A percentile compares a stretch with the other conserved stretches of the same genome.
These are phyloP conservation scores for Cremastinae sp. DNA, from an alignment of 2,888 invertebrate genomes.

Conservation along the genomic window DNA sequence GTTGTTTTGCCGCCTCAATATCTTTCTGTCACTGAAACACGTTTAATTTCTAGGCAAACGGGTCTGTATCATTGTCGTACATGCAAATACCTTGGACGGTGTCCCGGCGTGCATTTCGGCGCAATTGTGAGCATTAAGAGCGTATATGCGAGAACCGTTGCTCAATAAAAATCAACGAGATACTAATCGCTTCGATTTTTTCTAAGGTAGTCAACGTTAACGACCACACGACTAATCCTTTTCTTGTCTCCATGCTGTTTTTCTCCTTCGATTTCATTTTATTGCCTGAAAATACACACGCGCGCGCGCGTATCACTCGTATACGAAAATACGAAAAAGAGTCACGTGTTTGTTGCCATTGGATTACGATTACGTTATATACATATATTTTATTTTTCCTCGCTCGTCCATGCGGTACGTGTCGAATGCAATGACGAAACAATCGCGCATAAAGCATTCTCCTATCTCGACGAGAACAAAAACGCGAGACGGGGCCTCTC, in stretches of 20 bases:
- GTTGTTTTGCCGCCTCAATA: background rate
- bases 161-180: slow-evolving; percentile 30
- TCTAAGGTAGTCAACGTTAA: slow-evolving; percentile 20
- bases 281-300: background rate
- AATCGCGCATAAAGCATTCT: slow-evolving; percentile 33
- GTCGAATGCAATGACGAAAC: slow-evolving; percentile 32
- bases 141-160: background rate
- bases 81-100: background rate
- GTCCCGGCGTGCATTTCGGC: background rate
- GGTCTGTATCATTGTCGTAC: no score
- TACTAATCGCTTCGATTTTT: slow-evolving; percentile 1
- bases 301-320: background rate
- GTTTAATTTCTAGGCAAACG: background rate
- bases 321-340: background rate
- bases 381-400: slow-evolving; percentile 12
- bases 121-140: background rate
- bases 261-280: no score
- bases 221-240: slow-evolving; percentile 25
- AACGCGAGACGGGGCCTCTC: slow-evolving; percentile 8
- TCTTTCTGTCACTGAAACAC: background rate
- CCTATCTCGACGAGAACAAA: background rate
- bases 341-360: background rate
- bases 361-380: background rate
- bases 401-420: background rate
- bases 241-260: slow-evolving; percentile 1